Evolutionary conservation across 2,113 vertebrate genomes (phyloP), one percentile per base, ranked within the genome.

Genomic region (Hemicordylus capensis): DNA sequence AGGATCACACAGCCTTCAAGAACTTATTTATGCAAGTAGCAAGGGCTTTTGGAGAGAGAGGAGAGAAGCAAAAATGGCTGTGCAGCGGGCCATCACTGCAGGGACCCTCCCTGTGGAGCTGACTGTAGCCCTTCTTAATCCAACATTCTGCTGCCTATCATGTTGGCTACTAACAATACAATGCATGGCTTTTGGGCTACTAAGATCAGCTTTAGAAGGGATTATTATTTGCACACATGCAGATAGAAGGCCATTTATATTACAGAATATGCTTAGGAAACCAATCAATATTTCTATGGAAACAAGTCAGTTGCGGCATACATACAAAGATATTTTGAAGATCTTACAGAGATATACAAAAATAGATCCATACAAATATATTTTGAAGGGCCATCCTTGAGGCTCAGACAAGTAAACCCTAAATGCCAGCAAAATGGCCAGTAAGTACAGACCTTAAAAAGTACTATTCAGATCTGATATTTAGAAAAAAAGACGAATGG

Each of bases 291-390:
- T 66, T 66, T 34, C 64, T 34, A 66, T 66, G 64, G 64, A 31
- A 66, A 66, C 64, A 66, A 14, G 51, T 54, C 0, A 84, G 42
- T 37, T 84, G n/a, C 12, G 51, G 12, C 12, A 6, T 54, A 17
- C 85, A 86, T 83, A 19, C 64, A 88, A 44, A 82, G 34, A 51
- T 44, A 85, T 75, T 17, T 75, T n/a, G 28, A 83, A 72, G 31
- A n/a, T n/a, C n/a, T n/a, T n/a, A n/a, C n/a, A n/a, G n/a, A n/a
- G n/a, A n/a, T n/a, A n/a, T n/a, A n/a, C n/a, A n/a, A n/a, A n/a
- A n/a, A n/a, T n/a, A 75, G 67, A 48, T 63, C 87, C 85, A 86
- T 83, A 19, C 64, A 88, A 44, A 82, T 34, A 51, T 44, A 85
- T 75, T 17, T 75, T n/a, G 28, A 83, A 72, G 31, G 14, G 28